phyloP scores from a whole-genome alignment of 2,113 vertebrate species.

The Jacana jacana region DNA sequence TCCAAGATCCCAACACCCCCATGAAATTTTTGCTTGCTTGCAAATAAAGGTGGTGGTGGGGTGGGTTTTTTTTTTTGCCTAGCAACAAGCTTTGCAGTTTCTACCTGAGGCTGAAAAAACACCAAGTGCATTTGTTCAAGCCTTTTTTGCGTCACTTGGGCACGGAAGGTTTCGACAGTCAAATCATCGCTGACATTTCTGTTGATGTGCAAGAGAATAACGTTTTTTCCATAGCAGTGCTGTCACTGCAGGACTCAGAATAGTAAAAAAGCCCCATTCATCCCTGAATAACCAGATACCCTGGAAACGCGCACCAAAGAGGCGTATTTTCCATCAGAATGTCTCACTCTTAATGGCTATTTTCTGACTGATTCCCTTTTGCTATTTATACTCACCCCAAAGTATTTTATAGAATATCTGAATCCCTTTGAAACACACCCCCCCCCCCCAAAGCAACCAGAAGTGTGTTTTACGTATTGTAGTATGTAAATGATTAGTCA shows the following conservation, averaged over 20 bases:
- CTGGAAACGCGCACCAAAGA: neutral
- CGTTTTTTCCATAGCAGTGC: neutral
- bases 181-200: conserved; percentile 29
- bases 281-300: neutral
- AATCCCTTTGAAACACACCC: neutral
- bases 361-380: neutral
- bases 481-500: conserved; percentile 41
- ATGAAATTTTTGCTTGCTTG: neutral
- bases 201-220: conserved; percentile 15
- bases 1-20: neutral
- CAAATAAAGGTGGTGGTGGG: neutral
- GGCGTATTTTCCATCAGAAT: neutral
- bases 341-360: neutral
- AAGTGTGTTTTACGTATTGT: conserved; percentile 15
- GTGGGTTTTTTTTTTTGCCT: too few species aligned
- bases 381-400: neutral
- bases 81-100: neutral
- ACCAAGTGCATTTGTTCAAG: neutral
- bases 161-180: conserved; percentile 13
- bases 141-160: neutral
- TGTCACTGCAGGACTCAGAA: neutral
- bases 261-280: neutral
- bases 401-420: neutral
- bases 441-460: conserved; percentile 28
- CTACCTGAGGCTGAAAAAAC: conserved; percentile 1